Base-by-base conservation (phyloP, 2,113 vertebrate species). In the Strix uralensis region DNA sequence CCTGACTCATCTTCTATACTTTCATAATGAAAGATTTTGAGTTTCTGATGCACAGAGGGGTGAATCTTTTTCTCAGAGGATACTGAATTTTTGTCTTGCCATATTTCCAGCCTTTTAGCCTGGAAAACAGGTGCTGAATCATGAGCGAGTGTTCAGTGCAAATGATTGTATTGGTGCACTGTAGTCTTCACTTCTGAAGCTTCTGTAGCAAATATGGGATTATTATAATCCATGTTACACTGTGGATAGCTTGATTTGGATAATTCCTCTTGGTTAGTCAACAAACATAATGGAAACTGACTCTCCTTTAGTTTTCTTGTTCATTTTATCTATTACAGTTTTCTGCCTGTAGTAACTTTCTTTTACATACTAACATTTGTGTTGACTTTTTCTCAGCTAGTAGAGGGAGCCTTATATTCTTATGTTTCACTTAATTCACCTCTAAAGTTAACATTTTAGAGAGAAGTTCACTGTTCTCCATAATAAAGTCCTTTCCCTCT, bases 121-220 rank as follows among this genome's bases (percentile, higher is more conserved):
- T 90, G n/a, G 57, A 71, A 86, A 83, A 57, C 8, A n/a, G 13
- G 15, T 78, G 27, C 34, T 81, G 30, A 91, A 78, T 61, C 51
- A 36, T 36, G 15, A 55, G 16, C 0, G 0, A 89, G 13, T 0
- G 0, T 82, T 91, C 30, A 51, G 0, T 89, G 42, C 36, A 62
- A 79, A 30, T 84, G 44, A 19, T 4, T 32, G 42, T 82, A 21
- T 8, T 78, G 54, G 5, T 46, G 16, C 54, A 17, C 36, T 89
- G 27, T 70, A 66, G 36, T 49, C 91, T 79, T 75, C n/a, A 58
- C 14, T 91, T 62, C 18, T 42, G 62, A 75, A 75, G 21, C 27
- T 61, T 79, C 62, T 65, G 29, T 49, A 58, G 54, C n/a, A 82
- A 73, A 84, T 65, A 20, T 0, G 22, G 42, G 12, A 32, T 54